Conservation (phyloP, 2,113 vertebrate species). For the Albula glossodonta region DNA sequence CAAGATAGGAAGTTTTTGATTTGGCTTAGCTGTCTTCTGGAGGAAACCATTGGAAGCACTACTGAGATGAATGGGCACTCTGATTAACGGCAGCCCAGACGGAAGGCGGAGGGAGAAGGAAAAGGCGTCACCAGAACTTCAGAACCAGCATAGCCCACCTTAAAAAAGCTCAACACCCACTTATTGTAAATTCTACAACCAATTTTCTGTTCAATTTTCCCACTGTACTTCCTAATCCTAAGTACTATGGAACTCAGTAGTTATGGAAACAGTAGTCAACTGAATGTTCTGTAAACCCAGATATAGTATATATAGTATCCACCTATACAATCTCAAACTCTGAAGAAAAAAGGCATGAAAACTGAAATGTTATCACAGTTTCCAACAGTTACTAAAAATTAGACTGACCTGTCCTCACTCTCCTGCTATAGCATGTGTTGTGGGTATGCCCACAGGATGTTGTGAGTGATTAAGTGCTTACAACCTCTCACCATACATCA, state of each 20-base stretch:
- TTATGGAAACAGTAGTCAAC: not conserved
- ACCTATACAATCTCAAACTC: too few relatives aligned
- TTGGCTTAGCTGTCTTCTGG: conserved; percentile 4
- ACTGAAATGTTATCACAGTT: too few relatives aligned
- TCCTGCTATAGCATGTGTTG: too few relatives aligned
- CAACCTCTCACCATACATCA: too few relatives aligned
- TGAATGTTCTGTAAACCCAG: too few relatives aligned
- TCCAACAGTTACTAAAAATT: too few relatives aligned
- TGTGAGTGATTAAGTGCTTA: too few relatives aligned
- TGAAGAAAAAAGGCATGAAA: too few relatives aligned
- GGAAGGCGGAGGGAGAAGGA: not conserved
- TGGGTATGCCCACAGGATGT: too few relatives aligned
- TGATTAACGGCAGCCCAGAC: not conserved
- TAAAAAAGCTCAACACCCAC: not conserved
- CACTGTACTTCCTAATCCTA: not conserved
- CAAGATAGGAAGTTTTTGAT: conserved; percentile 18
- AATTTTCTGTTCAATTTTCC: not conserved
- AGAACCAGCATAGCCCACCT: not conserved
- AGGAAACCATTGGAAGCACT: conserved; percentile 15
- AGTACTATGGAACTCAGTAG: not conserved
- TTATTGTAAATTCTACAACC: not conserved
- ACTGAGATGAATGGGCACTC: not conserved
- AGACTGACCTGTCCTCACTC: too few relatives aligned
- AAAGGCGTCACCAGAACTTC: not conserved
- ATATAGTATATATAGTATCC: too few relatives aligned